A percentile compares a stretch with the other conserved stretches of the same genome.
Conservation (phyloP, 2,888 invertebrate genomes). For the Metallyticus violacea region DNA sequence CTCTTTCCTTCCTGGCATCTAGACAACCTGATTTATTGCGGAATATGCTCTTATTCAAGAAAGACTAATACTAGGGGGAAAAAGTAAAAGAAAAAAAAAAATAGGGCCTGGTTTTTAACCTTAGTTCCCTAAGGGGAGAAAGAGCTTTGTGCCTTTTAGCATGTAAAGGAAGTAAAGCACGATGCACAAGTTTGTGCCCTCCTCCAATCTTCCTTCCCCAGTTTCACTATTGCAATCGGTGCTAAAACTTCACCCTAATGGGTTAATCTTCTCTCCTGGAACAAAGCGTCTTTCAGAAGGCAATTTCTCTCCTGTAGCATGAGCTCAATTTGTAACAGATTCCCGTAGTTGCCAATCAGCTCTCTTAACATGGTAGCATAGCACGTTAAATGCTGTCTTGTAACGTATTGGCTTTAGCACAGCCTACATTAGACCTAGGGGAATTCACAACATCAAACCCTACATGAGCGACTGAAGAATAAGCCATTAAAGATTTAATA, state of each 20-base stretch:
- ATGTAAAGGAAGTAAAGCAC: too few species aligned
- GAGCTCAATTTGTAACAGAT: neutral
- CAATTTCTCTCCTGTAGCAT: neutral
- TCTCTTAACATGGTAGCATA: too few species aligned
- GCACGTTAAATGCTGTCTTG: too few species aligned
- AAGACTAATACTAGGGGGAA: neutral
- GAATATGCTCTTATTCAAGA: neutral
- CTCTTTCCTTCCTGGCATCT: slow-evolving; percentile 7
- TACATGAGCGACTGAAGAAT: too few species aligned
- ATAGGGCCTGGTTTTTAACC: neutral
- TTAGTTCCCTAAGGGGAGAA: neutral
- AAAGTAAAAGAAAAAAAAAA: neutral
- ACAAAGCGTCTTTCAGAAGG: neutral
- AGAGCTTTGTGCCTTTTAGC: neutral
- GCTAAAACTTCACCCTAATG: neutral
- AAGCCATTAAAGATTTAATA: too few species aligned
- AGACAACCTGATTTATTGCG: slow-evolving; percentile 15
- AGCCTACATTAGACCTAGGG: too few species aligned
- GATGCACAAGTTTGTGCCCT: too few species aligned
- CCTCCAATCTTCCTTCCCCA: neutral
- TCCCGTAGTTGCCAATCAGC: neutral
- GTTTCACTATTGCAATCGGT: neutral
- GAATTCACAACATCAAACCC: too few species aligned
- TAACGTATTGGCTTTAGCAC: too few species aligned
- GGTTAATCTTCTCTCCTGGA: neutral